A percentile compares a stretch with the other conserved stretches of the same genome.
Evolutionary conservation across 2,888 invertebrate species (phyloP).

Genomic region (Punctoribates punctum): DNA sequence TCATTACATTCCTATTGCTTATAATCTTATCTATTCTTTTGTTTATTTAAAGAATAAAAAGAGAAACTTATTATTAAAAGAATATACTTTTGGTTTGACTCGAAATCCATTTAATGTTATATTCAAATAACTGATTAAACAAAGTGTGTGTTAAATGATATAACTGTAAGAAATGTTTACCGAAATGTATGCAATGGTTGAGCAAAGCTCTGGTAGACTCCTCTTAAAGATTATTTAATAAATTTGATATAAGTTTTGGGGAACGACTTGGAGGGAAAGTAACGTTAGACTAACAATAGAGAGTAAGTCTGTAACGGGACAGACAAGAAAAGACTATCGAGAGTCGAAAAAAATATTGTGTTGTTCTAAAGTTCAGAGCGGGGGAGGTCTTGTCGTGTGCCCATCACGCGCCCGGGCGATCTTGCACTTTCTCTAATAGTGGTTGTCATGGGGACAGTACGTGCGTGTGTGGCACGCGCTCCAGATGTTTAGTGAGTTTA

Average conservation of each 20-base stretch:
- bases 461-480: conserved; percentile 39
- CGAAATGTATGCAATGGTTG: background rate
- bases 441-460: conserved; percentile 20
- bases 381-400: conserved; percentile 38
- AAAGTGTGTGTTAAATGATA: background rate
- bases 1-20: conserved; percentile 18
- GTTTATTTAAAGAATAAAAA: conserved; percentile 32
- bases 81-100: conserved; percentile 13
- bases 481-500: conserved; percentile 35
- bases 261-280: background rate
- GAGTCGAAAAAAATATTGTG: conserved; percentile 26
- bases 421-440: conserved; percentile 30
- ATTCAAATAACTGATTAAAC: background rate
- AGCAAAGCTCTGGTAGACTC: background rate
- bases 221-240: background rate
- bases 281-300: conserved; percentile 20
- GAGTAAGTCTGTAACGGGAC: background rate
- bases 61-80: conserved; percentile 22
- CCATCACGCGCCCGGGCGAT: conserved; percentile 20
- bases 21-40: conserved; percentile 35
- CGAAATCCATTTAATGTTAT: background rate
- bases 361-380: background rate
- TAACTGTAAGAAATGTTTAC: background rate
- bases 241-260: background rate
- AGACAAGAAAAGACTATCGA: conserved; percentile 24